Evolutionary conservation across 2,797 vertebrate genomes (phyloP), one percentile per base, ranked within the genome.

Genomic region (Anguilla megastoma): DNA sequence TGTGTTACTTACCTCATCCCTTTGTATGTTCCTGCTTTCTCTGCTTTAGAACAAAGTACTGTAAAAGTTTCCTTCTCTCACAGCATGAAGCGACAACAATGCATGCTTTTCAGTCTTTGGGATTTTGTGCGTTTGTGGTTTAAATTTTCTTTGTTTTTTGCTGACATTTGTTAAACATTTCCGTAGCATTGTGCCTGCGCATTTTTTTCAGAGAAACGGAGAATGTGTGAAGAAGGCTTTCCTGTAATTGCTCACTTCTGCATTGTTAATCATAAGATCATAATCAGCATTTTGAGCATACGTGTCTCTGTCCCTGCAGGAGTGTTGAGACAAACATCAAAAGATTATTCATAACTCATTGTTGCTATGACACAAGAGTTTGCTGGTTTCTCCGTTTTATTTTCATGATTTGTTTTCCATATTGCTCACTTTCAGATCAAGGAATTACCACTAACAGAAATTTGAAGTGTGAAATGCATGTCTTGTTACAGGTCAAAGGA

Each of bases 211-310:
- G 5, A 21, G 85, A 88, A 82, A 54, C 14, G 36, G 69, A 87
- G 58, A 83, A 83, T 84, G 54, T 79, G 50, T 71, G 36, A 87
- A 58, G 30, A 18, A n/a, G 36, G 14, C 52, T 50, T 89, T 89
- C 88, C 85, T 89, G 85, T 89, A 86, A 86, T 89, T 45, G 58
- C 63, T 86, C 85, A 45, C 9, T 16, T 88, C 85, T 56, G 54
- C 76, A 88, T 86, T 63, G 54, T 48, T 87, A 3, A 27, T 18
- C 33, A 30, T 84, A 18, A 79, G 3, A 5, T 86, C 88, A 71
- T 60, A 21, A n/a, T 88, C 85, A 56, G 85, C 85, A 88, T 82
- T 18, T 87, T 41, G 45, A 54, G 50, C 30, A 14, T 50, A 66
- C 21, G 48, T 33, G 12, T 87, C 63, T 21, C 50, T 74, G 27